phyloP scores from a whole-genome alignment of 2,797 vertebrate genomes.

The Oryzias dopingdopingensis region DNA sequence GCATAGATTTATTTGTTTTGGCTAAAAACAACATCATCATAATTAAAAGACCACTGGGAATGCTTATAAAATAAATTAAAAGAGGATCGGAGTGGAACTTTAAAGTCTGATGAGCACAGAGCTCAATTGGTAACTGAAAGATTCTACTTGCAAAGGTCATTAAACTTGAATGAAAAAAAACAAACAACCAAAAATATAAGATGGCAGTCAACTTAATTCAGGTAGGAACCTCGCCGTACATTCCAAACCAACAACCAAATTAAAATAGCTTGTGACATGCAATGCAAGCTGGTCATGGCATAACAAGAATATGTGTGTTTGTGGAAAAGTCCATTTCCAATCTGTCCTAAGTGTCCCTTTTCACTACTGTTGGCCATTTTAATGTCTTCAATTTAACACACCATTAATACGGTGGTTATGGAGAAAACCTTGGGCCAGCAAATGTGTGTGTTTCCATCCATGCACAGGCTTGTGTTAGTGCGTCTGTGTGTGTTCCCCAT shows the following conservation, averaged over 20 bases:
- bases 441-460: slow-evolving; percentile 22
- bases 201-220: slow-evolving; percentile 7
- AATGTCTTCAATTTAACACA: slow-evolving; percentile 71
- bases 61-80: too few relatives aligned
- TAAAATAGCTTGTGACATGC: neutral
- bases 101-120: slow-evolving; percentile 1
- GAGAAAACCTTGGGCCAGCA: slow-evolving; percentile 48
- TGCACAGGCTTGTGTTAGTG: slow-evolving; percentile 23
- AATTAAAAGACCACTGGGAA: too few relatives aligned
- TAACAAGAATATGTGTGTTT: slow-evolving; percentile 51
- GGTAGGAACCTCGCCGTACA: too few relatives aligned
- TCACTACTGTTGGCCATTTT: slow-evolving; percentile 55
- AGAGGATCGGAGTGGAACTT: too few relatives aligned
- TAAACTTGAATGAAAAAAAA: slow-evolving; percentile 43
- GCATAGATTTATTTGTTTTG: too few relatives aligned
- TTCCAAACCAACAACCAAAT: too few relatives aligned
- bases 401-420: slow-evolving; percentile 70
- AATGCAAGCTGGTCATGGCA: slow-evolving; percentile 18
- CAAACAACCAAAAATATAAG: slow-evolving; percentile 30
- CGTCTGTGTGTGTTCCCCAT: slow-evolving; percentile 61
- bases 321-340: slow-evolving; percentile 31
- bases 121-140: slow-evolving; percentile 40
- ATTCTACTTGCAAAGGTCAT: slow-evolving; percentile 40
- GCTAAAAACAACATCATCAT: too few relatives aligned
- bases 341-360: slow-evolving; percentile 43